Base-by-base conservation (phyloP, 2,797 vertebrate species). In the Sciaenops ocellatus region DNA sequence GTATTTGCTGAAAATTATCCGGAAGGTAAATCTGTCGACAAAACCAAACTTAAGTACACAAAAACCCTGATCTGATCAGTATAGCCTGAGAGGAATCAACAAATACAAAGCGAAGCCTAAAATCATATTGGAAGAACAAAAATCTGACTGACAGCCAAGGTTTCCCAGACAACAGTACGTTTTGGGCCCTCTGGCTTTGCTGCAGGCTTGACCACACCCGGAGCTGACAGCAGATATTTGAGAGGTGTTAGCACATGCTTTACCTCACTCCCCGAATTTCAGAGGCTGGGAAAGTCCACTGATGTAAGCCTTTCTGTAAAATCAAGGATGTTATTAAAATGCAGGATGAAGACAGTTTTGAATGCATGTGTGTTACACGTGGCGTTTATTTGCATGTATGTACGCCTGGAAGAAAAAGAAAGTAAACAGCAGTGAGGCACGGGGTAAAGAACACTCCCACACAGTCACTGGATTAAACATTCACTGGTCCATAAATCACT, bases 231-330 rank as follows among this genome's bases (percentile, higher is more conserved):
- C 55, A 70, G 55, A 71, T 70, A 83, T 70, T 74, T 80, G 11
- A 81, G 72, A 60, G 64, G 26, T 46, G 72, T 90, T 85, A 73
- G 88, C 76, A 84, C 88, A 90, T 10, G 55, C 59, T 57, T 90
- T 94, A 98, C 97, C 97, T 98, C 85, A 97, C 94, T 30, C 97
- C 97, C 1, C 96, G 96, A 46, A 98, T 96, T 75, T 90, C 95
- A 46, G 95, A 70, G 1, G 94, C 93, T 0, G 93, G 90, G 85
- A 98, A 97, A 76, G 93, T 96, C 97, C 97, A 98, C 79, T 95
- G 92, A 54, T 96, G 94, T 48, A 95, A 86, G 10, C 89, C 93
- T 85, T 96, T 96, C 97, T 98, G 93, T 44, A 68, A 70, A 80
- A 81, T 34, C 18, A 84, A 76, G 60, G 16, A 66, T 16, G 18